Conservation (phyloP, 2,888 invertebrate species). For the Nymphalis polychloros region DNA sequence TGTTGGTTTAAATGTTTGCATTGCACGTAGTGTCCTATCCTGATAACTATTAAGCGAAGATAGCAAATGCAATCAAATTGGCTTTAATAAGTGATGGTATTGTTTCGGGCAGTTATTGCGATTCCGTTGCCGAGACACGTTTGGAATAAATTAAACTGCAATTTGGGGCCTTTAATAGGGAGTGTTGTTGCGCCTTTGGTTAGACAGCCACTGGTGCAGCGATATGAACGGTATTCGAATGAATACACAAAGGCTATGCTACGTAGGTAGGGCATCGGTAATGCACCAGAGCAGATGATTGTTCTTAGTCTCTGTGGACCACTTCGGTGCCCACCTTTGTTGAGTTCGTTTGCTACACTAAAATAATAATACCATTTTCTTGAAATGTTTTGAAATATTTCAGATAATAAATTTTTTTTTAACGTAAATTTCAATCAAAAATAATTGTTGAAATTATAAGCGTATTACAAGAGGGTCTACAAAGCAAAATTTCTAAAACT, state of each 20-base stretch:
- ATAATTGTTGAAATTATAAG: too few relatives aligned
- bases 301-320: slow-evolving; percentile 53
- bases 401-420: not conserved
- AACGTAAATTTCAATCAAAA: too few relatives aligned
- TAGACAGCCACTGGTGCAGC: slow-evolving; percentile 62
- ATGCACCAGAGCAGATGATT: slow-evolving; percentile 60
- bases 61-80: slow-evolving; percentile 63
- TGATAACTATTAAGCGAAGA: slow-evolving; percentile 21
- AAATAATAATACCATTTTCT: slow-evolving; percentile 4
- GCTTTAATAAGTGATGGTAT: slow-evolving; percentile 69
- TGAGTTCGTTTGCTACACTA: slow-evolving; percentile 7
- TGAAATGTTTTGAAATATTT: not conserved
- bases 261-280: slow-evolving; percentile 53
- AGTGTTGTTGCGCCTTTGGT: slow-evolving; percentile 76
- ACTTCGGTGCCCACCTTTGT: slow-evolving; percentile 19
- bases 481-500: too few relatives aligned
- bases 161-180: slow-evolving; percentile 80
- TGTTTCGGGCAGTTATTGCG: slow-evolving; percentile 79
- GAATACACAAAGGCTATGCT: slow-evolving; percentile 57
- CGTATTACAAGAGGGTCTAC: too few relatives aligned
- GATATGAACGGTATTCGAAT: slow-evolving; percentile 77
- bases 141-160: slow-evolving; percentile 80
- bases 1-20: not conserved
- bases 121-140: slow-evolving; percentile 80
- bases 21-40: slow-evolving; percentile 5